Base-by-base conservation (phyloP, 2,888 invertebrate genomes). In the Mesorhabditis spiculigera region DNA sequence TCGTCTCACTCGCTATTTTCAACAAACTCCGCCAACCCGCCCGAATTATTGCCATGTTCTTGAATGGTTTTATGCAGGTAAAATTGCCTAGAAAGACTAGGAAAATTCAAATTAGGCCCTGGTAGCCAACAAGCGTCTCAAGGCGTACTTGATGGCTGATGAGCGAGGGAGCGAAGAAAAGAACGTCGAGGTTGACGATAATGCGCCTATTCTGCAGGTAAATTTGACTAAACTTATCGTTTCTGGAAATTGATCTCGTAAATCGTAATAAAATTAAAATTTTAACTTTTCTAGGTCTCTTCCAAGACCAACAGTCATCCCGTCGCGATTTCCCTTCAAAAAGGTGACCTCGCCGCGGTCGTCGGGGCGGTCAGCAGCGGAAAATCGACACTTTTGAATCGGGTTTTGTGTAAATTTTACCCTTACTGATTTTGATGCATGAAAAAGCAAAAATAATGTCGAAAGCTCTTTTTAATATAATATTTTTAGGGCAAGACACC, bases 1-100 rank as follows among this genome's bases (percentile, higher is more conserved):
- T 83, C 68, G 83, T 83, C 42, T 80, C 81, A 0, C 71, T 83
- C 42, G 75, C 82, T 1, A 69, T 83, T 4, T 83, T 83, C 70
- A 78, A 80, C 68, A 79, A 81, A 68, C 71, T 74, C 70, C 66
- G 76, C 66, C 75, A 75, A 42, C 83, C 83, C n/a, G 73, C 81
- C 75, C 66, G 81, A 63, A 81, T 83, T 75, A 74, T 84, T 4
- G 82, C 82, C 42, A 81, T 77, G 64, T 67, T 83, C 62, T 78
- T 84, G 69, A 82, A 81, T 13, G 75, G 75, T 28, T 70, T 80
- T 10, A 80, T 83, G 16, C 83, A 82, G 70, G 76, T 76, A 62
- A 5, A 6, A 45, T n/a, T n/a, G 5, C 4, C 28, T 2, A 3
- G 13, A 66, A 66, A 58, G 10, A n/a, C n/a, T n/a, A n/a, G n/a